Base-by-base conservation (phyloP, 2,113 vertebrate genomes). In the Corydoras maculifer region DNA sequence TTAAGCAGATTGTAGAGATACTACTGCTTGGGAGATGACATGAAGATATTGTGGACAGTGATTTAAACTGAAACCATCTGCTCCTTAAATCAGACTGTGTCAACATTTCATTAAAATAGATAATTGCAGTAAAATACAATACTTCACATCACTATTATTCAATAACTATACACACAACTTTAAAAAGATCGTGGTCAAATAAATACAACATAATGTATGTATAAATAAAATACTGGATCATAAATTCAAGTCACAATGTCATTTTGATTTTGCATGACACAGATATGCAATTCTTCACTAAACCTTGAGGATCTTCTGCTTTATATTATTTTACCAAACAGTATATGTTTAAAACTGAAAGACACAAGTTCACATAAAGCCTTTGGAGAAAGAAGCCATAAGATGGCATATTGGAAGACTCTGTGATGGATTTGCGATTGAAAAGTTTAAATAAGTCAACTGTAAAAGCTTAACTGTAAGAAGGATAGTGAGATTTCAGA, bases 11-110 rank as follows among this genome's bases (percentile, higher is more conserved):
- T 12, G 51, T 10, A 53, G 51, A 10, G 51, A 14, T 10, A 14
- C 9, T 9, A 54, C 77, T 65, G 64, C 54, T 75, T 53, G n/a
- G 66, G n/a, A 58, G 62, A 78, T 75, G 65, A 69, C 50, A 75
- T 75, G 65, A 69, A 49, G 32, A 78, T 75, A 69, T 60, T 58
- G 57, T 70, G 57, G 29, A 75, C 29, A 18, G 63, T 49, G 9
- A 10, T 65, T 14, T 60, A 25, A 66, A 32, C 43, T 8, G 11
- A 51, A 15, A 35, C 15, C 29, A 5, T 15, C 3, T 53, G 35
- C 35, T 43, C 18, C 18, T 25, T 25, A 25, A 25, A 25, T 25
- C n/a, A n/a, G n/a, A n/a, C n/a, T n/a, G n/a, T n/a, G n/a, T n/a
- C 18, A 25, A 25, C 18, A 25, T 25, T 25, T 25, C 18, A 25